Conservation (phyloP, 2,113 vertebrate species). For the Brachirus orientalis region DNA sequence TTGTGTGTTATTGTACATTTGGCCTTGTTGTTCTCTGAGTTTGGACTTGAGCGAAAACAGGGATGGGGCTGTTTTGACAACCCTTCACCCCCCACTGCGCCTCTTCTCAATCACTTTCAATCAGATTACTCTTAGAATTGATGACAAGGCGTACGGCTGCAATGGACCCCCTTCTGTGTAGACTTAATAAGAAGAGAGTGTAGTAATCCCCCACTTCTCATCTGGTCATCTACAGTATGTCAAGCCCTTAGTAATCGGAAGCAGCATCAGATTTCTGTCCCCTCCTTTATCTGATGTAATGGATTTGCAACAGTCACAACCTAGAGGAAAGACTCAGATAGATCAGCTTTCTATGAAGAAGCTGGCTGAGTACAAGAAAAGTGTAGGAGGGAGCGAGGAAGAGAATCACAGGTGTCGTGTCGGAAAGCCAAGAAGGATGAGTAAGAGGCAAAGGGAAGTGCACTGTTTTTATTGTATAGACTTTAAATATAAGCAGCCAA, state of each 20-base stretch:
- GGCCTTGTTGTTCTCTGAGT: slow-evolving; percentile 27
- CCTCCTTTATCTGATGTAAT: slow-evolving; percentile 78
- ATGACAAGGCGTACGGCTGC: slow-evolving; percentile 60
- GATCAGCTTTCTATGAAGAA: slow-evolving; percentile 54
- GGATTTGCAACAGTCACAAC: slow-evolving; percentile 79
- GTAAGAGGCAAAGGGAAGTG: too few species aligned
- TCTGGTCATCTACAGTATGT: slow-evolving; percentile 60
- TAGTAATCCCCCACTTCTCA: slow-evolving; percentile 66
- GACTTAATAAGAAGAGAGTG: slow-evolving; percentile 69
- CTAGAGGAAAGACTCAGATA: slow-evolving; percentile 57
- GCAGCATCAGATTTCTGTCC: slow-evolving; percentile 60
- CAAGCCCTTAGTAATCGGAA: slow-evolving; percentile 56
- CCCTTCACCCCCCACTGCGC: neutral
- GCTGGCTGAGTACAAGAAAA: slow-evolving; percentile 33
- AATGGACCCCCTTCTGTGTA: slow-evolving; percentile 45
- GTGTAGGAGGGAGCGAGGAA: slow-evolving; percentile 13
- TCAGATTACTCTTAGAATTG: slow-evolving; percentile 62
- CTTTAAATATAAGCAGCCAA: slow-evolving; percentile 4
- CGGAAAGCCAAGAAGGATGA: neutral
- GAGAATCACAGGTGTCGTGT: neutral
- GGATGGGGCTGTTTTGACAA: neutral
- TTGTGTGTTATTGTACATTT: slow-evolving; percentile 25
- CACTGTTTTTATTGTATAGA: neutral
- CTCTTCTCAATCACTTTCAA: slow-evolving; percentile 42
- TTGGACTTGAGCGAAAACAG: slow-evolving; percentile 4